Percentiles rank a stretch among this genome's conserved stretches.
phyloP scores from a whole-genome alignment of 2,888 invertebrate species.

The Psylliodes chrysocephalus region DNA sequence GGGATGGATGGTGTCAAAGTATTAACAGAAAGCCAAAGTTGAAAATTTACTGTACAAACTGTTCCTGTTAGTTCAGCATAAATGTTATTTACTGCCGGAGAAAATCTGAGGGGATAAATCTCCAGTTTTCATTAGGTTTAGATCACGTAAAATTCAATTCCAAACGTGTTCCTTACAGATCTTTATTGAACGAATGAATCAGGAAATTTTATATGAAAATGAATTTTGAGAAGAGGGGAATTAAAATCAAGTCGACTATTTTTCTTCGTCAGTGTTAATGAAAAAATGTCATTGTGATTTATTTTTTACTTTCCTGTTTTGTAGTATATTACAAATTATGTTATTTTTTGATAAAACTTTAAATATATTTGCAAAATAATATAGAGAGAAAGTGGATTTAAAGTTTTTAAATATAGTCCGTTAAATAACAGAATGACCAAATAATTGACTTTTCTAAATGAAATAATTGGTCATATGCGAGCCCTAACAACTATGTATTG shows the following conservation, averaged over 20 bases:
- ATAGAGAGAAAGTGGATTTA: too few relatives aligned
- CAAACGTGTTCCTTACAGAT: conserved; percentile 8
- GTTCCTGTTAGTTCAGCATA: conserved; percentile 7
- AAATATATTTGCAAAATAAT: too few relatives aligned
- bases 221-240: not conserved
- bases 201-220: conserved; percentile 7
- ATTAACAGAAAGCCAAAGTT: conserved; percentile 36
- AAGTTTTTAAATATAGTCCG: too few relatives aligned
- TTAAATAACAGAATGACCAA: too few relatives aligned
- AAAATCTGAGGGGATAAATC: conserved; percentile 20
- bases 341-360: too few relatives aligned
- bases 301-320: too few relatives aligned
- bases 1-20: conserved; percentile 38
- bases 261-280: too few relatives aligned
- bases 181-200: not conserved
- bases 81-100: conserved; percentile 12
- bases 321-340: too few relatives aligned
- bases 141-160: conserved; percentile 17
- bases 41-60: conserved; percentile 24
- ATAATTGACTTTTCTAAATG: too few relatives aligned
- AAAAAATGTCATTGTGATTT: too few relatives aligned
- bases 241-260: not conserved
- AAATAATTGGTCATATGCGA: too few relatives aligned
- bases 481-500: too few relatives aligned
- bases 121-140: conserved; percentile 18